Base-by-base conservation (phyloP, 64 coral and sea anemone genomes). In the Montipora capricornis region DNA sequence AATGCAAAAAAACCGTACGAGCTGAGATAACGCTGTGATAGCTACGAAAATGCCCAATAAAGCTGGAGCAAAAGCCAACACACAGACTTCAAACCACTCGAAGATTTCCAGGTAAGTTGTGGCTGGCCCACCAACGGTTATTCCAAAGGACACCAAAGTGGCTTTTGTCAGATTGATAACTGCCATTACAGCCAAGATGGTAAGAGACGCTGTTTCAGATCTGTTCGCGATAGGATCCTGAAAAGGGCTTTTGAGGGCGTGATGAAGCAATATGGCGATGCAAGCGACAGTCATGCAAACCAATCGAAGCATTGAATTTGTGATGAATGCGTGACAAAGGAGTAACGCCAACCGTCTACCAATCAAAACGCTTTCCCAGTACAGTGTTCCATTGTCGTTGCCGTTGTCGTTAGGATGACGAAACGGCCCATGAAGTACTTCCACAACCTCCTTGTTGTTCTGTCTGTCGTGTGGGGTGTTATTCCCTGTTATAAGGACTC, bases 101-200 rank as follows among this genome's bases (percentile, higher is more conserved):
- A 93, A 15, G 4, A 3, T 11, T 5, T 67, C 68, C 17, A 93
- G 19, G 4, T 87, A 84, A 24, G 26, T 44, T 58, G 37, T 59
- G 53, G 19, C 9, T 12, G 82, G 71, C 20, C 73, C 57, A 55
- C 9, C 52, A 22, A 61, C 19, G 7, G 26, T n/a, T 9, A 93
- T n/a, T 7, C 91, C 91, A 49, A 79, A 58, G 7, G 82, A 55
- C 4, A 87, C 1, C 5, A 93, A 49, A 4, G 83, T 83, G 10
- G 91, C 77, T 55, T 79, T 93, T 77, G 81, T 20, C 4, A 93
- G 82, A n/a, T 93, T 93, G 13, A 87, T 79, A 5, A 66, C 52
- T 11, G 91, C 81, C 71, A 93, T 78, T 10, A 76, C 15, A 7
- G 75, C 60, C 13, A 77, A 75, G 14, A 47, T 5, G 3, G 17